phyloP scores from a whole-genome alignment of 2,888 invertebrate genomes.

The Portevinia maculata region DNA sequence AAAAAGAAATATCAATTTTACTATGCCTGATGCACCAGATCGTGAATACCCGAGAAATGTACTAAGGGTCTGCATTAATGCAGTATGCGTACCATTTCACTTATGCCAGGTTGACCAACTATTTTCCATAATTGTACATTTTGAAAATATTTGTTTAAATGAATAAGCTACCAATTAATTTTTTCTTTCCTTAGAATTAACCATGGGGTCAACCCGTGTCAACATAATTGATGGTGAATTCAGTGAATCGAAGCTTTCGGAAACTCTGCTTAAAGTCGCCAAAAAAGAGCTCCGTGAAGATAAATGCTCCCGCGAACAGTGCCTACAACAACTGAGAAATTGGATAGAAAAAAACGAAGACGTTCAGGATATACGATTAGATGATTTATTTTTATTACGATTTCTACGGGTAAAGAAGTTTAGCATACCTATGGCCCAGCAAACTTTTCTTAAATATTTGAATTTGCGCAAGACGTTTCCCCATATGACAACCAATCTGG shows the following conservation, averaged over 20 bases:
- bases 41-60: too few relatives aligned
- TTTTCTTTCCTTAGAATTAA: constrained; percentile 25
- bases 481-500: constrained; percentile 86
- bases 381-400: constrained; percentile 88
- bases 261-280: constrained; percentile 83
- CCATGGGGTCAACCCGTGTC: constrained; percentile 48
- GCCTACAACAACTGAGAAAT: constrained; percentile 86
- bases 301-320: constrained; percentile 86
- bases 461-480: constrained; percentile 88
- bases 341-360: constrained; percentile 89
- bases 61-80: too few relatives aligned
- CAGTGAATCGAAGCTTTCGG: constrained; percentile 75
- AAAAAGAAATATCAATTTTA: too few relatives aligned
- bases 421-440: constrained; percentile 91
- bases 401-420: constrained; percentile 91
- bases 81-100: too few relatives aligned
- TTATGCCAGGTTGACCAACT: too few relatives aligned
- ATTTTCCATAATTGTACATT: too few relatives aligned
- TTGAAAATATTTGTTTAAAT: too few relatives aligned
- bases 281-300: constrained; percentile 89
- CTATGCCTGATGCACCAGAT: too few relatives aligned
- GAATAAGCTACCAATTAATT: too few relatives aligned
- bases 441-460: constrained; percentile 90
- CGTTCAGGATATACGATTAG: constrained; percentile 87
- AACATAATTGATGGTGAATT: constrained; percentile 43